These are phyloP conservation scores for Anagyrus pseudococci DNA, from an alignment of 2,888 invertebrate species.

Conservation along the genomic window DNA sequence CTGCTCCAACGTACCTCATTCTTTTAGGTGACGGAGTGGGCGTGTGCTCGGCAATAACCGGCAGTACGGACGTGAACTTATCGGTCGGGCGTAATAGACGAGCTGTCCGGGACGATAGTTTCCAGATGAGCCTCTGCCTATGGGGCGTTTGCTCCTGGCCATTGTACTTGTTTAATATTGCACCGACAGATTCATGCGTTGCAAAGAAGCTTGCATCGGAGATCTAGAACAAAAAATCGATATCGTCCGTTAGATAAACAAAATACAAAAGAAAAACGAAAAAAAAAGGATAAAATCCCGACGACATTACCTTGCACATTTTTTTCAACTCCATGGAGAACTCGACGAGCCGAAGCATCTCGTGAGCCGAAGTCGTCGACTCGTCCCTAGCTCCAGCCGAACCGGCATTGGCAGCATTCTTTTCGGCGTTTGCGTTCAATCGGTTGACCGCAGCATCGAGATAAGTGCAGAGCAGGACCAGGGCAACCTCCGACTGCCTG, in stretches of 20 bases:
- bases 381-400: conserved; percentile 43
- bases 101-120: conserved; percentile 76
- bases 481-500: conserved; percentile 77
- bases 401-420: conserved; percentile 36
- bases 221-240: conserved; percentile 64
- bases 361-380: conserved; percentile 58
- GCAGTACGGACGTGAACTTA: conserved; percentile 74
- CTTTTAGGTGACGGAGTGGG: conserved; percentile 58
- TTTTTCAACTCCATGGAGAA: conserved; percentile 76
- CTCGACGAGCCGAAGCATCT: conserved; percentile 71
- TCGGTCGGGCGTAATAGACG: conserved; percentile 77
- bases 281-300: neutral
- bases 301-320: conserved; percentile 70
- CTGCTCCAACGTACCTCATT: conserved; percentile 44
- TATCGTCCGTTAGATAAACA: neutral
- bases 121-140: conserved; percentile 79
- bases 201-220: conserved; percentile 70
- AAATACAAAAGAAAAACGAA: neutral
- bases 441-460: conserved; percentile 67
- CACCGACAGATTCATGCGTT: conserved; percentile 70
- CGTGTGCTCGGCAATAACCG: conserved; percentile 76
- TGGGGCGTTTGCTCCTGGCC: conserved; percentile 72
- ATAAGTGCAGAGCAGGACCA: conserved; percentile 78
- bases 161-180: conserved; percentile 75
- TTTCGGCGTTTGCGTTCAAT: conserved; percentile 57